Conservation (phyloP, 1,140 invertebrate genomes). For the Tribolium castaneum region DNA sequence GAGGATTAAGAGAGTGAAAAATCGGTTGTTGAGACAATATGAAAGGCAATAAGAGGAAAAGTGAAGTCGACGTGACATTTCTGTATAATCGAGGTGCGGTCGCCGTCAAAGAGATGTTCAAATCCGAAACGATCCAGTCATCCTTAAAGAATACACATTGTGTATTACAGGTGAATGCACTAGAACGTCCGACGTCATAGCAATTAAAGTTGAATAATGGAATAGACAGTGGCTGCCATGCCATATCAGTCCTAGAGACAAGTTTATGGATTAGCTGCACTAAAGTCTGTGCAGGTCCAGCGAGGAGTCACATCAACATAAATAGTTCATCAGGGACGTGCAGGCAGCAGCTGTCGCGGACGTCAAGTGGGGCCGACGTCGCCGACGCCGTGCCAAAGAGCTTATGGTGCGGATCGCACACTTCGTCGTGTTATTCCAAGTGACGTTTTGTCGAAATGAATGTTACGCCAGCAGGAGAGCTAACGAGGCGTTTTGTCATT, state of each 20-base stretch:
- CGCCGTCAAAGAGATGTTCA: constrained; percentile 31
- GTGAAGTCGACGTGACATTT: constrained; percentile 34
- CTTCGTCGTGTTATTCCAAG: constrained; percentile 35
- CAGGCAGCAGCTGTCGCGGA: constrained; percentile 30
- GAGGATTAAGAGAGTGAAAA: constrained; percentile 16
- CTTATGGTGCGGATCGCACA: constrained; percentile 44
- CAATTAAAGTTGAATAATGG: constrained; percentile 51
- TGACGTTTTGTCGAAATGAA: constrained; percentile 39
- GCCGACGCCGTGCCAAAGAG: constrained; percentile 34
- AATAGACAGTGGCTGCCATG: constrained; percentile 49
- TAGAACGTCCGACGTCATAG: constrained; percentile 48
- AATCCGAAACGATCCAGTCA: constrained; percentile 37
- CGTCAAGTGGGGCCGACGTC: constrained; percentile 24
- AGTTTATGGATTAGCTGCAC: constrained; percentile 48
- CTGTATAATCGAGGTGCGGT: constrained; percentile 38
- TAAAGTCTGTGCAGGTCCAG: constrained; percentile 39
- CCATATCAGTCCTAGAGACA: constrained; percentile 45
- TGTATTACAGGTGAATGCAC: constrained; percentile 47
- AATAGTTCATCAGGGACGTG: constrained; percentile 36
- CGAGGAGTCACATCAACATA: constrained; percentile 46
- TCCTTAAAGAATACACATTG: constrained; percentile 43
- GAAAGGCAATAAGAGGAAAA: neutral
- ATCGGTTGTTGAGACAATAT: neutral
- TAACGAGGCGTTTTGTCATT: constrained; percentile 39
- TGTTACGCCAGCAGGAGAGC: constrained; percentile 35